Evolutionary conservation across 2,888 invertebrate species (phyloP).

Genomic region (Synanthedon vespiformis): DNA sequence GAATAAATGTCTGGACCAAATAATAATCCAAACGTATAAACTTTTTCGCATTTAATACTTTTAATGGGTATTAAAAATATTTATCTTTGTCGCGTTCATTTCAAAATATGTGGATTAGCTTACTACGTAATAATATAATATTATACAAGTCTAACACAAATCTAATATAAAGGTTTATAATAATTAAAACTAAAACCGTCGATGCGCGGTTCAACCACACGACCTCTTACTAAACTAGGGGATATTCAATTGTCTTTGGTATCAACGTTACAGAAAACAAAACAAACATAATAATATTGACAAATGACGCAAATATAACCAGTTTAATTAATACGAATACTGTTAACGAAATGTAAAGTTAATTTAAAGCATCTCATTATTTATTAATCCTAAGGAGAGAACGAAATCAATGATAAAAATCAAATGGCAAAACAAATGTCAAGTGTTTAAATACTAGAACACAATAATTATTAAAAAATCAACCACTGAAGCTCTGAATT

Average conservation of each 20-base stretch:
- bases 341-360: constrained; percentile 52
- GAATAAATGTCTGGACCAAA: background rate
- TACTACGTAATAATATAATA: constrained; percentile 28
- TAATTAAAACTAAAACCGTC: constrained; percentile 36
- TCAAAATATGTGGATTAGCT: constrained; percentile 23
- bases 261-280: constrained; percentile 60
- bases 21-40: background rate
- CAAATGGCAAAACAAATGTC: constrained; percentile 32
- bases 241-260: constrained; percentile 70
- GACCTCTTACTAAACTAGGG: constrained; percentile 41
- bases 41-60: constrained; percentile 41
- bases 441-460: background rate
- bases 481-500: too few species aligned
- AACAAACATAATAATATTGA: constrained; percentile 25
- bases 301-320: constrained; percentile 37
- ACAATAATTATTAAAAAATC: too few species aligned
- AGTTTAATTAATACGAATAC: constrained; percentile 39
- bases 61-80: constrained; percentile 57
- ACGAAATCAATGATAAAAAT: constrained; percentile 31
- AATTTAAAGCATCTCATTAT: constrained; percentile 57
- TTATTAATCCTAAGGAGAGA: constrained; percentile 54
- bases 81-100: constrained; percentile 42
- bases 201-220: constrained; percentile 19
- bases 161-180: constrained; percentile 42
- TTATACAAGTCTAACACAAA: constrained; percentile 63